Conservation (phyloP, 2,888 invertebrate species). For the Odontothrips loti region DNA sequence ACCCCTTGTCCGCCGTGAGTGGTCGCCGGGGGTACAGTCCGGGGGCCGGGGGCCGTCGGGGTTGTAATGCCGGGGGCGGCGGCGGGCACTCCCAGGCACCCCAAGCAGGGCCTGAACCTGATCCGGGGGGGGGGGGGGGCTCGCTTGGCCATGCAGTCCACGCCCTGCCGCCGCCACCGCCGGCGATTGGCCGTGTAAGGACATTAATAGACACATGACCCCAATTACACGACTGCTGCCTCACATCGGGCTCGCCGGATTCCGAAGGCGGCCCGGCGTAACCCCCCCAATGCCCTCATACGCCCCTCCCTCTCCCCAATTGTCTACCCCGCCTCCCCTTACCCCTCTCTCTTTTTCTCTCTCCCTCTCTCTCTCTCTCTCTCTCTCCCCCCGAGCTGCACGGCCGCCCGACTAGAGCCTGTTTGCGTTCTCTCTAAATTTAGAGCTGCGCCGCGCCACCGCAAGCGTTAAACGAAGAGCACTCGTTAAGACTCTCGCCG, state of each 20-base stretch:
- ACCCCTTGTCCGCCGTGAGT: no score
- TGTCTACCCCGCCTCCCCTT: background rate
- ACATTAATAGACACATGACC: slow-evolving; percentile 17
- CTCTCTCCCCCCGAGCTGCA: no score
- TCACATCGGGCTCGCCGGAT: background rate
- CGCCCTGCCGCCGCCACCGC: no score
- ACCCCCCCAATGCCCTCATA: background rate
- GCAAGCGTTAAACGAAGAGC: background rate
- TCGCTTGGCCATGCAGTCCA: no score
- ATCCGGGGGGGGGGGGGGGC: no score
- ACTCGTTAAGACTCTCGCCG: background rate
- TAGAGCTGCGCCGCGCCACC: background rate
- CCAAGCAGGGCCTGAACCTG: background rate
- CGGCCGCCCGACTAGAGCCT: background rate
- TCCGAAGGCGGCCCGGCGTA: background rate
- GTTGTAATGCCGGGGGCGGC: background rate
- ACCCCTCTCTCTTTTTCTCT: background rate
- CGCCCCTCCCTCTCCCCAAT: background rate
- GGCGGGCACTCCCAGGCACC: background rate
- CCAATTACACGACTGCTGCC: slow-evolving; percentile 10
- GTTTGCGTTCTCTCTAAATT: background rate
- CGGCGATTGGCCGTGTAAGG: background rate
- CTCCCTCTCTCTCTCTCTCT: background rate
- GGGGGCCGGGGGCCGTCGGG: no score
- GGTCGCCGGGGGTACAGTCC: no score